These are phyloP conservation scores for Laspeyria flexula DNA, from an alignment of 2,888 invertebrate genomes.

Conservation along the genomic window DNA sequence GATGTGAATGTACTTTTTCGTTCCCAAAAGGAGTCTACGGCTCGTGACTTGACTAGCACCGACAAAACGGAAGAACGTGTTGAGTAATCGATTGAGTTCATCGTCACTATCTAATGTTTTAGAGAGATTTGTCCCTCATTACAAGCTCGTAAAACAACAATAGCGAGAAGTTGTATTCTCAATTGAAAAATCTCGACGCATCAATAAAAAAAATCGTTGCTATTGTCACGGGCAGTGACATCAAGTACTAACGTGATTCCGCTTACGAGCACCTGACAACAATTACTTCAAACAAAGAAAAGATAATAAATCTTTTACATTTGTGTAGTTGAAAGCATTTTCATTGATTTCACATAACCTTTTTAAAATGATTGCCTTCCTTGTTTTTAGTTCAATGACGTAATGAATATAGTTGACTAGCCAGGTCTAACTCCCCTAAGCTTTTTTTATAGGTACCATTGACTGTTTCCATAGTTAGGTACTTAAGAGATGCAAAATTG, in stretches of 20 bases:
- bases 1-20: constrained; percentile 17
- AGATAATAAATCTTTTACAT: neutral
- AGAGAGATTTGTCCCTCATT: constrained; percentile 39
- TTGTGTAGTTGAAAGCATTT: neutral
- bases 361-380: neutral
- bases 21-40: constrained; percentile 31
- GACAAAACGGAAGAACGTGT: constrained; percentile 39
- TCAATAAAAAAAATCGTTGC: constrained; percentile 40
- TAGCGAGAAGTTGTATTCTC: constrained; percentile 30
- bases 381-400: too few species aligned
- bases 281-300: constrained; percentile 12
- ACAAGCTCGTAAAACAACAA: constrained; percentile 37
- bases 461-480: too few species aligned
- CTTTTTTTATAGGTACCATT: too few species aligned
- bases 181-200: constrained; percentile 22
- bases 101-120: constrained; percentile 31
- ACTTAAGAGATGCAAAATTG: too few species aligned
- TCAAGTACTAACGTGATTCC: constrained; percentile 10
- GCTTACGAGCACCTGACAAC: constrained; percentile 9
- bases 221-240: constrained; percentile 31
- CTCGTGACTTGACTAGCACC: constrained; percentile 37
- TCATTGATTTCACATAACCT: neutral
- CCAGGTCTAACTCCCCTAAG: too few species aligned
- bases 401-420: too few species aligned
- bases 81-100: constrained; percentile 43